phyloP scores from a whole-genome alignment of 2,113 vertebrate species.

The Cervus canadensis region DNA sequence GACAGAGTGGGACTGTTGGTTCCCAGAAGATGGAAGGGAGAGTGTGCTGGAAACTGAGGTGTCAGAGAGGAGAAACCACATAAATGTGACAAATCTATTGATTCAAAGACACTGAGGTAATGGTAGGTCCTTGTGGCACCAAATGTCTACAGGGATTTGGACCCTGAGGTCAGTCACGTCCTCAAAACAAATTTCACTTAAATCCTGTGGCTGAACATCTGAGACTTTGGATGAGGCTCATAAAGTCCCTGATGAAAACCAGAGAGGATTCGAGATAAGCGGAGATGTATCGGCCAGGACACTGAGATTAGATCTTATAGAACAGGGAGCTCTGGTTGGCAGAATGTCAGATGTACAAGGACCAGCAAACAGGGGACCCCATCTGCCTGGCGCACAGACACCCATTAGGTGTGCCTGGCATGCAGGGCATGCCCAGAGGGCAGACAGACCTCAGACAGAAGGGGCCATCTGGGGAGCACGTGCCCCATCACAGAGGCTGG shows the following conservation, averaged over 20 bases:
- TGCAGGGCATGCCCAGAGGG: fast-evolving
- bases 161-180: background rate
- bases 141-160: background rate
- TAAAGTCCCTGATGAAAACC: background rate
- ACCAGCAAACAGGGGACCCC: background rate
- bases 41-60: background rate
- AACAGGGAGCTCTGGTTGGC: background rate
- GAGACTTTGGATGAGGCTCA: background rate
- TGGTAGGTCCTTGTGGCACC: background rate
- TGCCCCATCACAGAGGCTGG: background rate
- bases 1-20: background rate
- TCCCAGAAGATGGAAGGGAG: conserved; percentile 36
- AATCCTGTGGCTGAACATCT: background rate
- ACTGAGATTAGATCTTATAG: background rate
- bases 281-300: background rate
- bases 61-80: background rate
- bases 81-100: background rate
- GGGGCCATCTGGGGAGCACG: background rate
- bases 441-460: background rate
- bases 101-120: background rate
- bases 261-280: background rate
- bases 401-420: background rate
- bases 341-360: background rate
- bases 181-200: background rate
- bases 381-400: background rate